Conservation (phyloP, 2,888 invertebrate species). For the Zhuqinia jingwanae region DNA sequence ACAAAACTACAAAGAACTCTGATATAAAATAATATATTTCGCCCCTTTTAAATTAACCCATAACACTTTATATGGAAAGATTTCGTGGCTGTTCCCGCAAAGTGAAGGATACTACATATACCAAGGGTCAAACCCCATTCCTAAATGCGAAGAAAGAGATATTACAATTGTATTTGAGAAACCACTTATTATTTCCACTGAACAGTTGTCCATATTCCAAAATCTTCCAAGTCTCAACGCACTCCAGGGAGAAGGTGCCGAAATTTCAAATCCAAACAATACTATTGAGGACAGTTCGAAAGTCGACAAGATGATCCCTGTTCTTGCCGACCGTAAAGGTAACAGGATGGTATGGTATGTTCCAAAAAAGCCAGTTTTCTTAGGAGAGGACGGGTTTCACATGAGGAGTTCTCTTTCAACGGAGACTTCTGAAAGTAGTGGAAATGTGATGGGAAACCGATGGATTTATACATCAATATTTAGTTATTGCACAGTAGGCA, state of each 20-base stretch:
- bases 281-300: background rate
- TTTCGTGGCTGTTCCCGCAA: slow-evolving; percentile 71
- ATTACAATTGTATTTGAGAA: slow-evolving; percentile 70
- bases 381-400: slow-evolving; percentile 47
- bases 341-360: slow-evolving; percentile 28
- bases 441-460: too few species aligned
- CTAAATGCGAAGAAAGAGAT: slow-evolving; percentile 62
- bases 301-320: slow-evolving; percentile 36
- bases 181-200: slow-evolving; percentile 63
- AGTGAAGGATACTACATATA: slow-evolving; percentile 70
- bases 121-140: slow-evolving; percentile 72
- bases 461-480: too few species aligned
- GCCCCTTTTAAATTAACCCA: too few species aligned
- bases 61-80: background rate
- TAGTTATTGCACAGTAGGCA: too few species aligned
- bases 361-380: background rate
- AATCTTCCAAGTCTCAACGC: slow-evolving; percentile 39
- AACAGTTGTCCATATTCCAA: slow-evolving; percentile 51
- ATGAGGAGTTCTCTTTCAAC: background rate
- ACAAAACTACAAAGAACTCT: background rate
- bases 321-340: background rate
- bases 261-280: background rate
- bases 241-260: background rate
- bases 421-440: background rate
- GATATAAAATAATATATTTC: too few species aligned